phyloP scores from a whole-genome alignment of 2,888 invertebrate genomes.

The Drosophila meridiana region DNA sequence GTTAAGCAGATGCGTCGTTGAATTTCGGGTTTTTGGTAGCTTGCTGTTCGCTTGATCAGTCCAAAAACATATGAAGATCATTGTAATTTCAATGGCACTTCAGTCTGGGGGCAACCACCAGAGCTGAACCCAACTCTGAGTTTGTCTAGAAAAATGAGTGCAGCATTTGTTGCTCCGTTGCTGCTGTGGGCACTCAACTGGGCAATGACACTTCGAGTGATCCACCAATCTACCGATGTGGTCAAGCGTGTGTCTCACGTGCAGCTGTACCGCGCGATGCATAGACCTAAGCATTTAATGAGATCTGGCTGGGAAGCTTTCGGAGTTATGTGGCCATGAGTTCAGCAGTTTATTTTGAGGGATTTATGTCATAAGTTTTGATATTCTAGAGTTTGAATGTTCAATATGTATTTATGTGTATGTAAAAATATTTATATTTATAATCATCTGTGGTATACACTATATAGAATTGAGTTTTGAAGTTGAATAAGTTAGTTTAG shows the following conservation, averaged over 20 bases:
- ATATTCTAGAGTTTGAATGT: slow-evolving; percentile 5
- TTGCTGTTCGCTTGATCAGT: slow-evolving; percentile 61
- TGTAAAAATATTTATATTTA: no score
- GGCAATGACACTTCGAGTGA: slow-evolving; percentile 75
- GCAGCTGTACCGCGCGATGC: slow-evolving; percentile 18
- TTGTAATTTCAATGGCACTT: slow-evolving; percentile 79
- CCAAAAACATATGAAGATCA: slow-evolving; percentile 77
- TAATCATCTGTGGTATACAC: no score
- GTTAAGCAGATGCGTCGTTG: slow-evolving; percentile 62
- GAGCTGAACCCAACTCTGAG: slow-evolving; percentile 37
- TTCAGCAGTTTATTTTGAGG: slow-evolving; percentile 17
- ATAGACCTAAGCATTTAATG: slow-evolving; percentile 6
- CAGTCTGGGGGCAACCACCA: slow-evolving; percentile 60
- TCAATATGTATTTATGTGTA: no score
- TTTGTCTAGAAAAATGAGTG: slow-evolving; percentile 62
- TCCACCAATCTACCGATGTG: slow-evolving; percentile 42
- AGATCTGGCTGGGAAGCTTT: slow-evolving; percentile 12
- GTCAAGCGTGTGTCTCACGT: slow-evolving; percentile 47
- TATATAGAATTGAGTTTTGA: no score
- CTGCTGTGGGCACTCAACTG: slow-evolving; percentile 52
- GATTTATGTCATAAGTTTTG: slow-evolving; percentile 27
- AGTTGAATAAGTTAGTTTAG: no score
- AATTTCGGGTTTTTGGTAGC: slow-evolving; percentile 60
- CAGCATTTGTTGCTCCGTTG: slow-evolving; percentile 39
- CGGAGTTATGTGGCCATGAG: slow-evolving; percentile 18